Evolutionary conservation across 2,888 invertebrate genomes (phyloP), one percentile per base, ranked within the genome.

Genomic region (Colletes collaris): DNA sequence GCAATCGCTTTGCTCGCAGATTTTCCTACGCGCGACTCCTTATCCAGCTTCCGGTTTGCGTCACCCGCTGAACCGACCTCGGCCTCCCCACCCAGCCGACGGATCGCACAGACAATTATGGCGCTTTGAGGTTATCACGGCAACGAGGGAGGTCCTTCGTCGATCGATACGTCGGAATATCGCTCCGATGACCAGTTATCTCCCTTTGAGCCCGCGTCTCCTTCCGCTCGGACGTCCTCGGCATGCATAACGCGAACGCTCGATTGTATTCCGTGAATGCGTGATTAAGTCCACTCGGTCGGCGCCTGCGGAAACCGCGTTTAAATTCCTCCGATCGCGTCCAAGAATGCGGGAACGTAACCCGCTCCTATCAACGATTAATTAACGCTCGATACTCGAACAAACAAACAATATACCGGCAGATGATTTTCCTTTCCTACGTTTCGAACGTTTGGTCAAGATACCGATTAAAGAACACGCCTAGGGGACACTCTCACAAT

Each of bases 161-260:
- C 83, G 81, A 87, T 86, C 87, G 77, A 85, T 82, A 79, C 67
- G 63, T 69, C 76, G 87, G 83, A 85, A 87, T 86, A 86, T 87
- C 79, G 78, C 74, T 49, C 78, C 86, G 84, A 87, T 85, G 86
- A 86, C 71, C 80, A 56, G 82, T 78, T 86, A 86, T 85, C 82
- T 81, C 78, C 80, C 86, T 86, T 86, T 86, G 85, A 85, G 78
- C 72, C 64, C 52, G 53, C n/a, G 37, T 59, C 76, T 84, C 77
- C 80, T 72, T 80, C 80, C 77, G 83, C 74, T 72, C 76, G 69
- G 75, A 71, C 71, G 76, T 68, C 67, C 81, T 81, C 70, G 66
- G 81, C 80, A 80, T 80, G 81, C 81, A 81, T 81, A 75, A 75
- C 75, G 80, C 81, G 81, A 80, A 74, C 75, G 63, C 13, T 19